Evolutionary conservation across 2,797 vertebrate species (phyloP).

Genomic region (Florisuga fusca): DNA sequence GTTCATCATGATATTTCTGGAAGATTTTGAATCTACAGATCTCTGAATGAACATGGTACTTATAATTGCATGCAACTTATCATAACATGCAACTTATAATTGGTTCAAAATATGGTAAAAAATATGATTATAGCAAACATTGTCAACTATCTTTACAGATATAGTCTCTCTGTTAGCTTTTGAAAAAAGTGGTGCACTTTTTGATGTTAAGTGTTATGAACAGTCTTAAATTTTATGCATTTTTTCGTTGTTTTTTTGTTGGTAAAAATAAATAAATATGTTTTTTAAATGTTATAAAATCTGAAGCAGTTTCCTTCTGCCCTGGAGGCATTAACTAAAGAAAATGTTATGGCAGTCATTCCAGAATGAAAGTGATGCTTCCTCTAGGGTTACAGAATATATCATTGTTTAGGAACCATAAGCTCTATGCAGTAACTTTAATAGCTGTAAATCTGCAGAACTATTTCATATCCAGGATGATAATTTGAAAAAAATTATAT

Average conservation of each 20-base stretch:
- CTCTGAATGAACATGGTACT: background rate
- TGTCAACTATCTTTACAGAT: fast-evolving
- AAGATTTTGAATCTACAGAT: background rate
- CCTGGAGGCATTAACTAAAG: background rate
- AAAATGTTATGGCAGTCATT: background rate
- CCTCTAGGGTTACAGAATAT: background rate
- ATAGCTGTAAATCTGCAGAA: conserved; percentile 47
- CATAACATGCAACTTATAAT: background rate
- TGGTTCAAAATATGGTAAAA: background rate
- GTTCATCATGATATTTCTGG: background rate
- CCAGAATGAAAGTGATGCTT: background rate
- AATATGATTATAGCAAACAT: background rate
- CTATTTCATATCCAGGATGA: conserved; percentile 29
- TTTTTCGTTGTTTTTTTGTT: background rate
- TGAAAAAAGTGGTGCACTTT: background rate
- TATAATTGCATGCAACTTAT: too few species aligned
- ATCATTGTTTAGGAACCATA: conserved; percentile 32
- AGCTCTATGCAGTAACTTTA: conserved; percentile 28
- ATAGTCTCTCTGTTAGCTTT: background rate
- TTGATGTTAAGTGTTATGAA: background rate
- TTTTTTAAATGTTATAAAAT: background rate
- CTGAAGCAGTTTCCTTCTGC: background rate
- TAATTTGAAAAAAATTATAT: conserved; percentile 37
- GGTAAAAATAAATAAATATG: background rate
- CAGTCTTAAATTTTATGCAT: background rate